A percentile compares a stretch with the other conserved stretches of the same genome.
Evolutionary conservation across 2,888 invertebrate genomes (phyloP).

Genomic region (Catocala sponsa): DNA sequence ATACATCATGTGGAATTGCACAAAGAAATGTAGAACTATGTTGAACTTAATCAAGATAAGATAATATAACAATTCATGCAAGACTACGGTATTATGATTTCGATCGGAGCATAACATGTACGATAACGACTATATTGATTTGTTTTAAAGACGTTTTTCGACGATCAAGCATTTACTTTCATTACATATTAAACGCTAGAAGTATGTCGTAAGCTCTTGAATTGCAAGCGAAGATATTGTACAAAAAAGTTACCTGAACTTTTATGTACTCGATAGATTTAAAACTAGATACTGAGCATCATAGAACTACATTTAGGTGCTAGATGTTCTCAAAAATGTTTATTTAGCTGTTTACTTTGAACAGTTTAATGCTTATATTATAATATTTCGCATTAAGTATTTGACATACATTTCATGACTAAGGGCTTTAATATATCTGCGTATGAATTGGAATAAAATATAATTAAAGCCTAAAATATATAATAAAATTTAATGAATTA

Average conservation of each 20-base stretch:
- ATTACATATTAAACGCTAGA: conserved; percentile 34
- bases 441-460: conserved; percentile 27
- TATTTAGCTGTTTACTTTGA: conserved; percentile 29
- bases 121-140: conserved; percentile 25
- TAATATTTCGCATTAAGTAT: conserved; percentile 17
- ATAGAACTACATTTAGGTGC: conserved; percentile 64
- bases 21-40: no score
- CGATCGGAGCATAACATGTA: not conserved
- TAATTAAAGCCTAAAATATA: conserved; percentile 3
- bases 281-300: conserved; percentile 58
- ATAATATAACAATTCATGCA: no score
- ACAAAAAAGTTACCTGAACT: conserved; percentile 83
- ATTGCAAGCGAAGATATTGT: conserved; percentile 57
- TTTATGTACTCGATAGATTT: conserved; percentile 64
- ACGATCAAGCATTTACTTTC: conserved; percentile 58
- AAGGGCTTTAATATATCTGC: conserved; percentile 26
- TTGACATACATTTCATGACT: conserved; percentile 19
- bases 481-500: conserved; percentile 16
- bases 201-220: conserved; percentile 34
- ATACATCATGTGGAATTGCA: conserved; percentile 9
- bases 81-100: no score
- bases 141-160: conserved; percentile 43
- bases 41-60: no score
- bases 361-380: conserved; percentile 28
- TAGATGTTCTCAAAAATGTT: conserved; percentile 54